These are phyloP conservation scores for Pterocles burchelli DNA, from an alignment of 2,113 vertebrate genomes.

Conservation along the genomic window DNA sequence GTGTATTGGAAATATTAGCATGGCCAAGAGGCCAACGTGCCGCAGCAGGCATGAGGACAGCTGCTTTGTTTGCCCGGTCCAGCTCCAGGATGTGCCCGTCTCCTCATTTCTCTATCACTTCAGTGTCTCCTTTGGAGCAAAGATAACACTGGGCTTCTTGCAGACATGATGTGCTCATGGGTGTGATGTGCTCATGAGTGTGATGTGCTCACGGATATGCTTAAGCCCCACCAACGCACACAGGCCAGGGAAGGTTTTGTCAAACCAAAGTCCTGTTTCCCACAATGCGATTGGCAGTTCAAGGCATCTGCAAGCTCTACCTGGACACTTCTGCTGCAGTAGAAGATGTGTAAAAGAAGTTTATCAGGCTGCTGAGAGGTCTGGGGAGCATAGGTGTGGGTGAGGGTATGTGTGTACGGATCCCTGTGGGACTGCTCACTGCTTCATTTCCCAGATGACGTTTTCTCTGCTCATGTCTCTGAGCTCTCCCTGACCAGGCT, in stretches of 20 bases:
- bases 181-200: neutral
- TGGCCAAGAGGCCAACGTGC: neutral
- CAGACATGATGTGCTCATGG: neutral
- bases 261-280: neutral
- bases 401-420: accelerated
- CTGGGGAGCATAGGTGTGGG: neutral
- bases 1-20: neutral
- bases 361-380: neutral
- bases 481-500: neutral
- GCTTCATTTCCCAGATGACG: neutral
- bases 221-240: accelerated
- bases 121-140: neutral
- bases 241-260: neutral
- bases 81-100: neutral
- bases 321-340: neutral
- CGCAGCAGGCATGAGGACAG: neutral
- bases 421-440: accelerated
- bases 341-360: neutral
- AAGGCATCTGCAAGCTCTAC: neutral
- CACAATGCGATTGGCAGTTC: neutral
- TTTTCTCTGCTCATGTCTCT: neutral
- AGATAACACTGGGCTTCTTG: neutral
- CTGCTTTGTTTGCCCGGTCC: neutral
- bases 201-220: neutral
- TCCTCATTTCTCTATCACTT: neutral